These are phyloP conservation scores for Drosophila rufa DNA, from an alignment of 1,140 invertebrate genomes.

Conservation along the genomic window DNA sequence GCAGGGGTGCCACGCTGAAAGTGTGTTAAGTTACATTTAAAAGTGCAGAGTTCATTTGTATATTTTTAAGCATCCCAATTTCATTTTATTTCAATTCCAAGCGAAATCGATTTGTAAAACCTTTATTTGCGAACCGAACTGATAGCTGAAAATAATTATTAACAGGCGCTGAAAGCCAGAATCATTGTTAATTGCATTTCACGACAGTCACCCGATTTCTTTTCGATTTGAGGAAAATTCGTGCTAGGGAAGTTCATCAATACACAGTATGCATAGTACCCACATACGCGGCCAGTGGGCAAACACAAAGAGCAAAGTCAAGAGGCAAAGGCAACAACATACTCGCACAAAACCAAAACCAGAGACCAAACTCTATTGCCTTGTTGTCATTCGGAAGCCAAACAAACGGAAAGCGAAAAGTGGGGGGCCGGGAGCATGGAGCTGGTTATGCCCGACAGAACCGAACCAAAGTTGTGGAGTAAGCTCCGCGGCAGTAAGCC, in stretches of 20 bases:
- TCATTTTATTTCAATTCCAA: background rate
- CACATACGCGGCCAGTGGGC: constrained; percentile 40
- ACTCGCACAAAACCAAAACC: constrained; percentile 35
- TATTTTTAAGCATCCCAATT: no score
- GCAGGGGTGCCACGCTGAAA: no score
- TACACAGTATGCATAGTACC: constrained; percentile 15
- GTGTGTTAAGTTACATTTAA: no score
- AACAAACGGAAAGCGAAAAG: constrained; percentile 54
- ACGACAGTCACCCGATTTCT: background rate
- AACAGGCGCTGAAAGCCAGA: background rate
- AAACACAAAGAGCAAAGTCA: constrained; percentile 57
- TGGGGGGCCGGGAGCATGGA: constrained; percentile 7
- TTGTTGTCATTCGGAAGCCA: constrained; percentile 63
- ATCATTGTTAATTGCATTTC: background rate
- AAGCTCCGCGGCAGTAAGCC: constrained; percentile 6
- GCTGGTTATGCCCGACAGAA: constrained; percentile 45
- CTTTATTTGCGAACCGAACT: background rate
- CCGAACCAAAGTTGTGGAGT: constrained; percentile 15
- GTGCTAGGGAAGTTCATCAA: background rate
- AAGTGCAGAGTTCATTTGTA: no score
- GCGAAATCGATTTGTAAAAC: background rate
- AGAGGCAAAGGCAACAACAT: constrained; percentile 61
- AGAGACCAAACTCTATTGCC: constrained; percentile 19
- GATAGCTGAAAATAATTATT: background rate
- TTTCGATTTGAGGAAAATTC: background rate